Evolutionary conservation across 2,888 invertebrate species (phyloP).

Genomic region (Camponotus fellah): DNA sequence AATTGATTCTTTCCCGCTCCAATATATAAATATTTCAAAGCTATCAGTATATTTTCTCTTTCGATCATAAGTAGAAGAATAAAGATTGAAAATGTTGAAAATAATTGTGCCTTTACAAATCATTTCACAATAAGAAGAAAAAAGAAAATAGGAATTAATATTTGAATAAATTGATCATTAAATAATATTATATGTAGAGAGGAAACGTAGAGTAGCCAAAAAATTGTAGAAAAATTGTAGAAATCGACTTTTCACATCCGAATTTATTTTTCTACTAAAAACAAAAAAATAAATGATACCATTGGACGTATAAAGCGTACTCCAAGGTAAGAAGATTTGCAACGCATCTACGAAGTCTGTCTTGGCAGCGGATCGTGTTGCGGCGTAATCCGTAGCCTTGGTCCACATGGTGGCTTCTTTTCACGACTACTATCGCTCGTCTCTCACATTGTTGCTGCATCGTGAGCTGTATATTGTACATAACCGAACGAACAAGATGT

Average conservation of each 20-base stretch:
- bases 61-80: not conserved
- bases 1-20: slow-evolving; percentile 10
- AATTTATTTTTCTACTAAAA: not conserved
- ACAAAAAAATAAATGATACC: not conserved
- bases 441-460: slow-evolving; percentile 47
- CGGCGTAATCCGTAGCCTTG: slow-evolving; percentile 79
- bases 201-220: not conserved
- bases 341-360: slow-evolving; percentile 43
- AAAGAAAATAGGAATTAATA: not conserved
- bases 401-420: slow-evolving; percentile 78
- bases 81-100: not conserved
- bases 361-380: slow-evolving; percentile 73
- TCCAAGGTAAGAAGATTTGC: slow-evolving; percentile 51
- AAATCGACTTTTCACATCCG: not conserved
- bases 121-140: not conserved
- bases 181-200: not conserved
- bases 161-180: not conserved
- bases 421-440: slow-evolving; percentile 56
- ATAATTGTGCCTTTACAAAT: not conserved
- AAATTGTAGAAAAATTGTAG: not conserved
- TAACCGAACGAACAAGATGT: slow-evolving; percentile 21
- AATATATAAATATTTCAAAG: not conserved
- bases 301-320: not conserved
- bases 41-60: not conserved
- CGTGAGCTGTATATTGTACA: slow-evolving; percentile 28